Percentiles rank a stretch among this genome's conserved stretches.
phyloP scores from a whole-genome alignment of 1,140 invertebrate genomes.

The Drosophila punjabiensis region DNA sequence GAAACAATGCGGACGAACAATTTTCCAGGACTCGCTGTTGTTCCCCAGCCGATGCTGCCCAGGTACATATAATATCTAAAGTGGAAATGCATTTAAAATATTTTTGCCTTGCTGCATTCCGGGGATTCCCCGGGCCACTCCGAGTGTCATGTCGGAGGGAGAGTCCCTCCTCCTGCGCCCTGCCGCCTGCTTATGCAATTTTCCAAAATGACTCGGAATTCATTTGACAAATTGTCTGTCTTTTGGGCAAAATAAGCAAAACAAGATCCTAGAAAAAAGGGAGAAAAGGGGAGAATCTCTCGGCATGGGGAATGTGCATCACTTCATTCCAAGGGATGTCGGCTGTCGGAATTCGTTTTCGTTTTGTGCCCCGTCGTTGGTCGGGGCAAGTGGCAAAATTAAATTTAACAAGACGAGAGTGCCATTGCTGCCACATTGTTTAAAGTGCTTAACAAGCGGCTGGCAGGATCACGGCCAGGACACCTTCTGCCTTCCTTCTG shows the following conservation, averaged over 20 bases:
- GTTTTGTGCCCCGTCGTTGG: conserved; percentile 75
- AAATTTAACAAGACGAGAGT: conserved; percentile 74
- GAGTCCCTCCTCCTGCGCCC: conserved; percentile 9
- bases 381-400: conserved; percentile 81
- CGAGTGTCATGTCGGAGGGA: conserved; percentile 32
- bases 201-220: conserved; percentile 76
- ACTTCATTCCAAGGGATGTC: conserved; percentile 36
- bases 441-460: conserved; percentile 78
- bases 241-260: background rate
- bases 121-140: conserved; percentile 30
- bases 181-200: conserved; percentile 67
- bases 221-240: conserved; percentile 79
- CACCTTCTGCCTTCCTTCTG: conserved; percentile 48
- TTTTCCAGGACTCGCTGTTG: conserved; percentile 29
- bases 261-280: background rate
- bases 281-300: background rate
- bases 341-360: conserved; percentile 61
- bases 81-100: conserved; percentile 68
- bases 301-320: conserved; percentile 14
- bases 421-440: conserved; percentile 70
- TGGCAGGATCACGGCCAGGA: conserved; percentile 13
- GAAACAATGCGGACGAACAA: conserved; percentile 50
- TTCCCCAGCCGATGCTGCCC: background rate
- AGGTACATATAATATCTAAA: conserved; percentile 58
- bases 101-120: conserved; percentile 51